phyloP scores from a whole-genome alignment of 2,888 invertebrate species.

The Xestia ashworthii region DNA sequence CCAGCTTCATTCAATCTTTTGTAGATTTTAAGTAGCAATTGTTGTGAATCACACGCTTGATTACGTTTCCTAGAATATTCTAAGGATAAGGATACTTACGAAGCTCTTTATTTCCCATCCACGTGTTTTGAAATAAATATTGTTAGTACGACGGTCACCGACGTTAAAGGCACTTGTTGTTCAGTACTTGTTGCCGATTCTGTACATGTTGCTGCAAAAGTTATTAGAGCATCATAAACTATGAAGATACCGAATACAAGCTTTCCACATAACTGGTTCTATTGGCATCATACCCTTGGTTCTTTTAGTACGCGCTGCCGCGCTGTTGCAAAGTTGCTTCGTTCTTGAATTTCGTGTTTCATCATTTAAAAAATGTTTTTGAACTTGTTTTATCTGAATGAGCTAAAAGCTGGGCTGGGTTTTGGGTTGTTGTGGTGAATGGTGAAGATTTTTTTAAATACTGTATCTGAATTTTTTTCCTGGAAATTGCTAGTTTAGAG shows the following conservation, averaged over 20 bases:
- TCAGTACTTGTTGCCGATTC: neutral
- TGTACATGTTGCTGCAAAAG: neutral
- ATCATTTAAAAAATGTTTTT: too few species aligned
- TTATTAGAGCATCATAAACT: constrained; percentile 1
- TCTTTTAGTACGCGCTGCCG: neutral
- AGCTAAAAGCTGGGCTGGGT: too few species aligned
- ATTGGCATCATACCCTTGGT: neutral
- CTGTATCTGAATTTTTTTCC: too few species aligned
- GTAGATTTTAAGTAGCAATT: neutral
- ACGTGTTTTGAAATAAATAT: too few species aligned
- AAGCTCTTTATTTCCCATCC: neutral
- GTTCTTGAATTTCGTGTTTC: too few species aligned
- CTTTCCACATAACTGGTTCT: neutral
- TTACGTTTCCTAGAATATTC: neutral
- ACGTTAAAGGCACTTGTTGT: neutral
- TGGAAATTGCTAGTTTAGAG: too few species aligned
- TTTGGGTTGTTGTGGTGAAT: too few species aligned
- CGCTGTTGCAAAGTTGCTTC: neutral
- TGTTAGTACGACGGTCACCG: neutral
- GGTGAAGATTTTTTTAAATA: too few species aligned
- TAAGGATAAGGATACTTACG: too few species aligned
- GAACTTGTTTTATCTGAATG: too few species aligned
- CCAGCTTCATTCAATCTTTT: neutral
- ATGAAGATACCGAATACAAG: neutral
- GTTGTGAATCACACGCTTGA: neutral